Evolutionary conservation across 1,140 invertebrate genomes (phyloP).

Genomic region (Drosophila grimshawi): DNA sequence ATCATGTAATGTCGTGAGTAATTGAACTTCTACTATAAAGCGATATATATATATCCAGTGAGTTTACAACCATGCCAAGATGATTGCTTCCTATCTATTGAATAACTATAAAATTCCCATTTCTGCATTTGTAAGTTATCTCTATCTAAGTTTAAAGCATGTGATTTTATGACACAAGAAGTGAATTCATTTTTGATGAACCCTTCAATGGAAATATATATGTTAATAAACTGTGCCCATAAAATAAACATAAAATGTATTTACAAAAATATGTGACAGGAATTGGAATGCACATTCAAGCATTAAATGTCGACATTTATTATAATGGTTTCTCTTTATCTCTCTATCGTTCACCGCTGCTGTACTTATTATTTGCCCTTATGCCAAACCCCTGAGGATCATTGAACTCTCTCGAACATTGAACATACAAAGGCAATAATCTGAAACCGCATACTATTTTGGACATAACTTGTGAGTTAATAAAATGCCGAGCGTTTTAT

Average conservation of each 20-base stretch:
- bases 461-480: slow-evolving; percentile 18
- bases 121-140: no score
- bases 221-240: no score
- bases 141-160: no score
- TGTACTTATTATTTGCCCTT: neutral
- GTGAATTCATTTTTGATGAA: no score
- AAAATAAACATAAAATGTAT: no score
- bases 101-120: neutral
- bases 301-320: no score
- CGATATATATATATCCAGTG: neutral
- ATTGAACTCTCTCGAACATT: slow-evolving; percentile 1
- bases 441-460: slow-evolving; percentile 18
- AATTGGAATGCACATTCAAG: no score
- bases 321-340: no score
- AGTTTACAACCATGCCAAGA: neutral
- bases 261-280: no score
- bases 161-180: no score
- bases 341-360: neutral
- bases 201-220: no score
- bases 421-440: neutral
- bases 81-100: neutral
- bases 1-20: slow-evolving; percentile 43
- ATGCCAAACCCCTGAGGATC: neutral
- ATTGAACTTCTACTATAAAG: slow-evolving; percentile 10
- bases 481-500: slow-evolving; percentile 22